phyloP scores from a whole-genome alignment of 2,113 vertebrate species.

The human (Homo sapiens) region GRCh38 chr14:25179501-25180000 shows the following conservation, averaged over 20 bases:
- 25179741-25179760: neutral
- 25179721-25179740: neutral
- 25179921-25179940: too few relatives aligned
- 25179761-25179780: neutral
- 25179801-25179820: neutral
- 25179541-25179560: neutral
- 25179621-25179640: neutral
- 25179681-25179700: neutral
- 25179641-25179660: neutral
- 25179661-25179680: neutral
- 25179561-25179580: neutral
- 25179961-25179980: too few relatives aligned
- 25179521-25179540: neutral
- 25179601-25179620: neutral
- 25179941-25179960: too few relatives aligned
- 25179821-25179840: neutral
- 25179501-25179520: neutral
- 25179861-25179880: too few relatives aligned
- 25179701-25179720: neutral
- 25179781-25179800: neutral
- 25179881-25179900: too few relatives aligned
- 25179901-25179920: too few relatives aligned
- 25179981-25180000: too few relatives aligned
- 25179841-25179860: too few relatives aligned
- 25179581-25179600: neutral